Conservation (phyloP, 2,113 vertebrate species). For the Spea multiplicata region DNA sequence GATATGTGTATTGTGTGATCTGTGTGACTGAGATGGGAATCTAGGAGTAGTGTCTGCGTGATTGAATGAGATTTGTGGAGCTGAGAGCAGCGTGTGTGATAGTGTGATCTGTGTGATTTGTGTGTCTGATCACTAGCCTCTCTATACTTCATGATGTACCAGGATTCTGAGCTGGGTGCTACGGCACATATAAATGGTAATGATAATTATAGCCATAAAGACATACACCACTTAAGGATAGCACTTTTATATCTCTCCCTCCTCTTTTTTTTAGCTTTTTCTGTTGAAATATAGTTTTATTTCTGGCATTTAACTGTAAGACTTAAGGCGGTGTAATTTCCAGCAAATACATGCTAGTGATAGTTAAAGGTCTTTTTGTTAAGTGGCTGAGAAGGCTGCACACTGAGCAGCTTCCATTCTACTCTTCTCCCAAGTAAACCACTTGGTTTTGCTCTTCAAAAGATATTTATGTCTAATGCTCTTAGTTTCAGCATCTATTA, state of each 20-base stretch:
- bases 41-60: too few species aligned
- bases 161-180: not conserved
- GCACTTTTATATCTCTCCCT: not conserved
- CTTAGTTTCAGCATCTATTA: constrained; percentile 1
- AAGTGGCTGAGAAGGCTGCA: constrained; percentile 26
- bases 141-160: not conserved
- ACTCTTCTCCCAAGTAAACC: constrained; percentile 16
- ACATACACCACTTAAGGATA: not conserved
- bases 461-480: constrained; percentile 13
- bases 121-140: too few species aligned
- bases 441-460: not conserved
- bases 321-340: constrained; percentile 26
- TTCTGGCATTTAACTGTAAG: constrained; percentile 31
- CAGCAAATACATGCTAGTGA: constrained; percentile 14
- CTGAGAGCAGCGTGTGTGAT: too few species aligned
- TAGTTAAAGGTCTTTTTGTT: constrained; percentile 34
- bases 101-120: too few species aligned
- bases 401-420: not conserved
- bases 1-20: too few species aligned
- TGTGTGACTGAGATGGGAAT: too few species aligned
- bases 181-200: constrained; percentile 1
- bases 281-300: not conserved
- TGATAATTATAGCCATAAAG: not conserved
- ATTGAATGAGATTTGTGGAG: too few species aligned
- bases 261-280: not conserved